Evolutionary conservation across 2,888 invertebrate genomes (phyloP), one percentile per base, ranked within the genome.

Genomic region (Cerastoderma edule): DNA sequence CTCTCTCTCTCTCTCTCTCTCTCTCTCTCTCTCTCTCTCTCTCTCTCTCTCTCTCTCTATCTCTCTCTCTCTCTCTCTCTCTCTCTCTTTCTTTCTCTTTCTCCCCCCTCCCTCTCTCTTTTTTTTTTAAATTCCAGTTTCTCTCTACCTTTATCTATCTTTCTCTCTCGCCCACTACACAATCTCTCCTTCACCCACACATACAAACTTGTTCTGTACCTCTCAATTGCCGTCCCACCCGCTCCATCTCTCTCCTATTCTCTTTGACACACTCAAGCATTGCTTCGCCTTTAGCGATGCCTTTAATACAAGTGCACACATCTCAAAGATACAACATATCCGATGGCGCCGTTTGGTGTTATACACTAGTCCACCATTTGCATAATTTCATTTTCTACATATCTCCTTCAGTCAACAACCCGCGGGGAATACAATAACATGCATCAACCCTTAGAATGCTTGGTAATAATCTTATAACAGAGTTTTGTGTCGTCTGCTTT

Each of bases 21-120:
- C 53, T 53, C 53, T 53, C 53, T 53, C 24, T 53, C 53, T 53
- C 53, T 53, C 24, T 53, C 19, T n/a, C 53, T n/a, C 19, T 53
- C 53, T 53, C n/a, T 53, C 53, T 53, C 19, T 53, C n/a, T 53
- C 53, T 4, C 2, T 53, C 53, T 53, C 24, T n/a, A 6, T n/a
- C 22, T 50, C 50, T 50, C 50, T 50, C 13, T 50, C 50, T 50
- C 50, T 50, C 5, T n/a, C 22, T n/a, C 22, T n/a, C 5, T n/a
- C 50, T n/a, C 22, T n/a, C 5, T 8, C n/a, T 6, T n/a, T 8
- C n/a, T 6, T n/a, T 6, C n/a, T 22, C 22, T 22, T 53, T 6
- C n/a, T 22, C 53, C 53, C n/a, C n/a, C 8, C 24, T 53, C n/a
- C 6, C 53, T 53, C n/a, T n/a, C 22, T n/a, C 22, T n/a, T 22